Conservation (phyloP, 2,888 invertebrate species). For the Harpagoxenus sublaevis region DNA sequence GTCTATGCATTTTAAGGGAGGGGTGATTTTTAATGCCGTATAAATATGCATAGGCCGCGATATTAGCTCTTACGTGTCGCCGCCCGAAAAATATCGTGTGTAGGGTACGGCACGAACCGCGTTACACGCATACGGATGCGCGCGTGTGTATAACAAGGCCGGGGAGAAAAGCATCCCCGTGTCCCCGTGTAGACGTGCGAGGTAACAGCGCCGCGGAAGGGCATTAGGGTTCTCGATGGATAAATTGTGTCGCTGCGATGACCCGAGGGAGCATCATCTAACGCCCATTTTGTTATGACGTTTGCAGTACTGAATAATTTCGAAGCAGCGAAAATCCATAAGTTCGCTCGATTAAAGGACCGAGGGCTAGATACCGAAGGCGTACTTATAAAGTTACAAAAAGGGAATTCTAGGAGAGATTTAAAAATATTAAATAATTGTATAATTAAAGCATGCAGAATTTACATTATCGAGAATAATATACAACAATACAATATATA, state of each 20-base stretch:
- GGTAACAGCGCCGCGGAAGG: conserved; percentile 61
- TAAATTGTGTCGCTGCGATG: conserved; percentile 86
- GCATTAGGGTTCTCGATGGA: conserved; percentile 84
- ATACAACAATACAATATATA: background rate
- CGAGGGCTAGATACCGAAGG: background rate
- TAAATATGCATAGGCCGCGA: conserved; percentile 86
- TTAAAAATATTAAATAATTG: background rate
- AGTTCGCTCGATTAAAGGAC: background rate
- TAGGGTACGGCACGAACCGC: conserved; percentile 56
- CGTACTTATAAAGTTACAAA: background rate
- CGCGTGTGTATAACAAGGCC: conserved; percentile 62
- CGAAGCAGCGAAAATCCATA: conserved; percentile 62
- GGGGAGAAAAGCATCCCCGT: conserved; percentile 72
- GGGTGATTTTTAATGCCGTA: conserved; percentile 86
- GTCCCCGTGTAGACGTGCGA: conserved; percentile 69
- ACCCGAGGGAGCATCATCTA: conserved; percentile 85
- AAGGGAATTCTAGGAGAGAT: background rate
- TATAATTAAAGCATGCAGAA: background rate
- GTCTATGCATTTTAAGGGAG: conserved; percentile 84
- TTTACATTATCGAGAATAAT: background rate
- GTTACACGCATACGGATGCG: conserved; percentile 21
- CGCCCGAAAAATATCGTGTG: conserved; percentile 81
- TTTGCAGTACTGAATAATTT: conserved; percentile 80
- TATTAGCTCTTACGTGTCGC: conserved; percentile 85
- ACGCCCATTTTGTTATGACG: conserved; percentile 85